Evolutionary conservation across 2,888 invertebrate species (phyloP), one percentile per base, ranked within the genome.

Genomic region (Teleiodes luculella): DNA sequence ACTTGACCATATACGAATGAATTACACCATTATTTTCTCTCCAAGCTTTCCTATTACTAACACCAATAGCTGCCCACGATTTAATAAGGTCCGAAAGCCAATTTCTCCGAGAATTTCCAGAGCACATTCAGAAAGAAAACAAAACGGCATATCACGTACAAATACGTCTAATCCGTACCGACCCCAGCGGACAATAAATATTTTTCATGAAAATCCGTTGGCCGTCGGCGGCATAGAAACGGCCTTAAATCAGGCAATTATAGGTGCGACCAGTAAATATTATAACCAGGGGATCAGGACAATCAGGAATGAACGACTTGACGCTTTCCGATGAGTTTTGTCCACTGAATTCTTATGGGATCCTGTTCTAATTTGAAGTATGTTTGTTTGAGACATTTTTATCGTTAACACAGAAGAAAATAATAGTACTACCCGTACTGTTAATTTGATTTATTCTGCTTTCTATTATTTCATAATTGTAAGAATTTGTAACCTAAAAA

Each of bases 191-290:
- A 74, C 85, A 70, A 88, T 88, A 88, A 87, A 89, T 89, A 88
- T 88, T 84, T 86, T 80, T 80, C 83, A 82, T 83, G 84, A 83
- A 24, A 86, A 84, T 86, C 86, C 82, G 72, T 65, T 70, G 72
- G 64, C 76, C 71, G 68, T 72, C 70, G 70, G 70, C 62, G 80
- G 88, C 87, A 89, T 89, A 82, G 83, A 87, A 88, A 89, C 84
- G 72, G 84, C 85, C 70, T 74, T 80, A 83, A 88, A 89, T 80
- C 78, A 88, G 88, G 85, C 89, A 85, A 87, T 88, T 86, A 86
- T 83, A 84, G 86, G 85, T 83, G 86, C 74, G 78, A 75, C 78
- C 78, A 83, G 86, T 81, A 81, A 80, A 81, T 83, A 83, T 83
- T 79, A 81, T 82, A 83, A 83, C 78, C 72, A 72, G 72, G 81